Conservation (phyloP, 2,797 vertebrate species). For the Cossypha heuglini region DNA sequence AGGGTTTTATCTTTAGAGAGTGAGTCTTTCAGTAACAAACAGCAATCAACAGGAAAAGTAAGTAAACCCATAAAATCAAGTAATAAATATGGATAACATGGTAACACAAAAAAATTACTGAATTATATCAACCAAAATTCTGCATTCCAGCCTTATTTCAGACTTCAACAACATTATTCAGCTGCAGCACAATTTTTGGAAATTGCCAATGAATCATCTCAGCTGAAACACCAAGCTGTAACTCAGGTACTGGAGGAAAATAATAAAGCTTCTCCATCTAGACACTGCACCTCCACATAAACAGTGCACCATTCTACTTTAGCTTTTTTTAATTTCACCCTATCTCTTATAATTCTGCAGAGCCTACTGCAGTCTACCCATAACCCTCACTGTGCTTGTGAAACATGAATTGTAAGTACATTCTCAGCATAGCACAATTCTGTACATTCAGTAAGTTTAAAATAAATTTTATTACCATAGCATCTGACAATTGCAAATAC, state of each 20-base stretch:
- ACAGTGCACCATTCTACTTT: neutral
- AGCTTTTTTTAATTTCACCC: neutral
- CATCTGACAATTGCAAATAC: neutral
- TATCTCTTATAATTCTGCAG: neutral
- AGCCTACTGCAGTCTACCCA: neutral
- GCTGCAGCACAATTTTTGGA: neutral
- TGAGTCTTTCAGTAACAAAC: neutral
- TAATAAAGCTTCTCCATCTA: neutral
- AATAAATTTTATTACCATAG: neutral
- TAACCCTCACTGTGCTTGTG: neutral
- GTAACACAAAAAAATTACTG: neutral
- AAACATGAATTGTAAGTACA: neutral
- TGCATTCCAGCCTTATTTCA: neutral
- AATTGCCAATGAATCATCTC: neutral
- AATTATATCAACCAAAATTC: neutral
- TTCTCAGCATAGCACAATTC: neutral
- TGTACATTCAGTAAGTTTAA: neutral
- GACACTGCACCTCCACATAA: neutral
- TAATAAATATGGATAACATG: neutral
- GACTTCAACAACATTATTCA: neutral
- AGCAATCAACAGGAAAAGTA: neutral
- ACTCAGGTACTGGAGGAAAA: neutral
- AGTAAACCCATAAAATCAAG: neutral
- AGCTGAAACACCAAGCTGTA: neutral
- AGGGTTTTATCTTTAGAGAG: neutral